These are phyloP conservation scores for Lucilia sericata DNA, from an alignment of 1,140 invertebrate species.

Conservation along the genomic window DNA sequence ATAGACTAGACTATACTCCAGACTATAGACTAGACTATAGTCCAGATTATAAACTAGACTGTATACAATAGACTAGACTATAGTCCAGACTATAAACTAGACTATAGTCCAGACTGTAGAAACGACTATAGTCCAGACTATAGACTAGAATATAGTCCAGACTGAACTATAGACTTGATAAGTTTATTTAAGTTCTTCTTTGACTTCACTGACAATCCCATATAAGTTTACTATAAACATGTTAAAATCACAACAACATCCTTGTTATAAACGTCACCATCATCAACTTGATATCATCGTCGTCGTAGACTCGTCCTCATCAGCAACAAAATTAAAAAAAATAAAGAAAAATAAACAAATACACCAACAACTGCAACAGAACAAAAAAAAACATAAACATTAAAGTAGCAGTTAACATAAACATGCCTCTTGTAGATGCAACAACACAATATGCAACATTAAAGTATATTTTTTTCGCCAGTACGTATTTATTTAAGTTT, in stretches of 20 bases:
- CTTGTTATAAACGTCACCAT: slow-evolving; percentile 26
- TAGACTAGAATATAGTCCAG: no score
- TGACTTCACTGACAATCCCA: not conserved
- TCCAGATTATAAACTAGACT: no score
- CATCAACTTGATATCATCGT: slow-evolving; percentile 28
- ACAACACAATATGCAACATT: not conserved
- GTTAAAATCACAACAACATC: slow-evolving; percentile 19
- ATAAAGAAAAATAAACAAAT: not conserved
- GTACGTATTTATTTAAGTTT: not conserved
- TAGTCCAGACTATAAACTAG: no score
- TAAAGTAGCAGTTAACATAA: slow-evolving; percentile 29
- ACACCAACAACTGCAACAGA: not conserved
- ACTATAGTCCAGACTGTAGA: no score
- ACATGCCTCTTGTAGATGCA: slow-evolving; percentile 6
- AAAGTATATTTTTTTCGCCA: not conserved
- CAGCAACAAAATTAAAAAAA: not conserved
- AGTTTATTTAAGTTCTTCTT: no score
- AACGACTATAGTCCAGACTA: no score
- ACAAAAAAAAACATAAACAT: slow-evolving; percentile 25
- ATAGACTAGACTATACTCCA: no score
- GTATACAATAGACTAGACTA: no score
- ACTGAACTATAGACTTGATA: no score
- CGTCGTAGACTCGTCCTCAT: not conserved
- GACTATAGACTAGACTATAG: no score
- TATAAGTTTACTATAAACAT: not conserved